Evolutionary conservation across 2,797 vertebrate genomes (phyloP).

Genomic region (Rachycentron canadum): DNA sequence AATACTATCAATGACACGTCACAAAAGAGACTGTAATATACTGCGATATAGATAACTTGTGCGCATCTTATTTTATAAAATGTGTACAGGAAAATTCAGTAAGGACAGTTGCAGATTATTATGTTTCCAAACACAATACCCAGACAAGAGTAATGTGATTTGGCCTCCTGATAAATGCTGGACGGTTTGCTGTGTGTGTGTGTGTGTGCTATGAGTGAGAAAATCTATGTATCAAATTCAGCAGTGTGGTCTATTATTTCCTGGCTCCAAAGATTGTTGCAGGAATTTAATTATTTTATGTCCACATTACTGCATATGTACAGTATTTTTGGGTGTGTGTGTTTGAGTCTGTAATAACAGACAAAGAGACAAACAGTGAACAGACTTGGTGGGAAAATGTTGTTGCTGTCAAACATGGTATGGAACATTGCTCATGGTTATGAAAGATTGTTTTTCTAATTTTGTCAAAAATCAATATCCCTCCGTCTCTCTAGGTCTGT

Average conservation of each 20-base stretch:
- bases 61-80: constrained; percentile 16
- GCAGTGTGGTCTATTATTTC: constrained; percentile 65
- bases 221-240: constrained; percentile 61
- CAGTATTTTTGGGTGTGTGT: constrained; percentile 17
- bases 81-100: constrained; percentile 28
- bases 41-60: background rate
- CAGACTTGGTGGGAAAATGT: constrained; percentile 15
- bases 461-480: constrained; percentile 64
- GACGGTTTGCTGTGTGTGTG: constrained; percentile 20
- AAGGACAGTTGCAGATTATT: constrained; percentile 64
- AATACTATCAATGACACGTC: background rate
- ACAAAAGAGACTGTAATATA: background rate
- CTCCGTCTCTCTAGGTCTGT: constrained; percentile 43
- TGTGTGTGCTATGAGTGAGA: constrained; percentile 34
- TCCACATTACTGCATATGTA: constrained; percentile 25
- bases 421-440: constrained; percentile 54
- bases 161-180: constrained; percentile 66
- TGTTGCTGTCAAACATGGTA: constrained; percentile 42
- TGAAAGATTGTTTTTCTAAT: constrained; percentile 66
- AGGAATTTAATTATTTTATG: constrained; percentile 58
- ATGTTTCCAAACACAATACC: constrained; percentile 70
- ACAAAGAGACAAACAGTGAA: constrained; percentile 5
- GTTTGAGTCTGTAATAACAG: constrained; percentile 1
- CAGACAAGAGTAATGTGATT: constrained; percentile 78
- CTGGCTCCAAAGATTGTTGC: constrained; percentile 60